Percentiles rank a stretch among this genome's conserved stretches.
These are phyloP conservation scores for Drosophila hydei DNA, from an alignment of 1,140 invertebrate genomes.

Conservation along the genomic window DNA sequence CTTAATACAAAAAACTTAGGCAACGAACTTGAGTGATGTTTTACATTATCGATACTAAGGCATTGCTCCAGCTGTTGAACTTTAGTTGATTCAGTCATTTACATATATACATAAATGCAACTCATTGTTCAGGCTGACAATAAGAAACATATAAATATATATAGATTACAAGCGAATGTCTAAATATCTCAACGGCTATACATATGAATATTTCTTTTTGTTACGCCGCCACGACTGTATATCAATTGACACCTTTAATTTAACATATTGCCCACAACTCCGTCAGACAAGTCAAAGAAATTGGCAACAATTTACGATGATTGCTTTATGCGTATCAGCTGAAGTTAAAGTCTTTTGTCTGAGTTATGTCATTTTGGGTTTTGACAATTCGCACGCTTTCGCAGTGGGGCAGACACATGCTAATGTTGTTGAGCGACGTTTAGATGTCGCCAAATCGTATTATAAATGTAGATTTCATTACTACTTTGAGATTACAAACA, in stretches of 20 bases:
- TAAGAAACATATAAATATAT: no score
- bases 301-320: slow-evolving; percentile 40
- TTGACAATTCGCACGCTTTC: slow-evolving; percentile 19
- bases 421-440: slow-evolving; percentile 8
- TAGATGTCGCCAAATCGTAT: no score
- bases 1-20: slow-evolving; percentile 46
- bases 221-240: slow-evolving; percentile 3
- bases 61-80: background rate
- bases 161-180: slow-evolving; percentile 16
- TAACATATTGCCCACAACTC: background rate
- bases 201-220: slow-evolving; percentile 3
- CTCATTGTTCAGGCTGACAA: slow-evolving; percentile 12
- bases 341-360: slow-evolving; percentile 20
- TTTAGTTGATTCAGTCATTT: background rate
- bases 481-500: slow-evolving; percentile 42
- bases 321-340: slow-evolving; percentile 8
- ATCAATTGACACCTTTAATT: slow-evolving; percentile 36
- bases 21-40: slow-evolving; percentile 26
- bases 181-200: slow-evolving; percentile 1
- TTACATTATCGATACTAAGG: background rate
- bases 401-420: slow-evolving; percentile 12
- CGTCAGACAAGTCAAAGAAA: slow-evolving; percentile 7
- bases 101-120: background rate
- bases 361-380: slow-evolving; percentile 34
- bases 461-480: slow-evolving; percentile 5